phyloP scores from a whole-genome alignment of 1,140 invertebrate genomes.

The Cepaea nemoralis region DNA sequence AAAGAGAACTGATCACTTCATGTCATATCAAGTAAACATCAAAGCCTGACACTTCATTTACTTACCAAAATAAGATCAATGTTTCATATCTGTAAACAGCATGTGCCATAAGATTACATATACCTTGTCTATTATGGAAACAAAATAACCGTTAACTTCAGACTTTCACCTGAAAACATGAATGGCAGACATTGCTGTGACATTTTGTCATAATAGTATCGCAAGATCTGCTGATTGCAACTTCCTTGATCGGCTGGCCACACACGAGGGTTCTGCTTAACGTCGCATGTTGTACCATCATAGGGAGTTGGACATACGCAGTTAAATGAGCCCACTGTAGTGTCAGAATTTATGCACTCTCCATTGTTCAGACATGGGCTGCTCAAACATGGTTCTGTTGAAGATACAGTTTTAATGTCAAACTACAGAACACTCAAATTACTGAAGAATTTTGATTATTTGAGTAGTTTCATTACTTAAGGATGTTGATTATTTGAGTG shows the following conservation, averaged over 20 bases:
- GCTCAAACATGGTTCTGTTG: conserved; percentile 61
- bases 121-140: too few relatives aligned
- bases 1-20: too few relatives aligned
- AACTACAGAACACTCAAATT: neutral
- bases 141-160: neutral
- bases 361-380: conserved; percentile 63
- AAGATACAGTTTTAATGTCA: conserved; percentile 2
- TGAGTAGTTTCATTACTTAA: too few relatives aligned
- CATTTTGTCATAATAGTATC: conserved; percentile 66
- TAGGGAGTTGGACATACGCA: conserved; percentile 63
- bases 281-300: conserved; percentile 62
- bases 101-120: neutral
- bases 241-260: conserved; percentile 58
- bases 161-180: conserved; percentile 59
- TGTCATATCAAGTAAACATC: too few relatives aligned
- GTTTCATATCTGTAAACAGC: too few relatives aligned
- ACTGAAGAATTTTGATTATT: too few relatives aligned
- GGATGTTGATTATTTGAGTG: too few relatives aligned
- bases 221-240: conserved; percentile 55
- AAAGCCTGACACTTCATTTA: too few relatives aligned
- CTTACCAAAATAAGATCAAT: too few relatives aligned
- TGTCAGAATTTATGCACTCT: conserved; percentile 50
- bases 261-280: conserved; percentile 62
- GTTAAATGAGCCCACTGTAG: conserved; percentile 44
- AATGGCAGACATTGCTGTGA: conserved; percentile 63